phyloP scores from a whole-genome alignment of 2,888 invertebrate species.

The Tetropium fuscum region DNA sequence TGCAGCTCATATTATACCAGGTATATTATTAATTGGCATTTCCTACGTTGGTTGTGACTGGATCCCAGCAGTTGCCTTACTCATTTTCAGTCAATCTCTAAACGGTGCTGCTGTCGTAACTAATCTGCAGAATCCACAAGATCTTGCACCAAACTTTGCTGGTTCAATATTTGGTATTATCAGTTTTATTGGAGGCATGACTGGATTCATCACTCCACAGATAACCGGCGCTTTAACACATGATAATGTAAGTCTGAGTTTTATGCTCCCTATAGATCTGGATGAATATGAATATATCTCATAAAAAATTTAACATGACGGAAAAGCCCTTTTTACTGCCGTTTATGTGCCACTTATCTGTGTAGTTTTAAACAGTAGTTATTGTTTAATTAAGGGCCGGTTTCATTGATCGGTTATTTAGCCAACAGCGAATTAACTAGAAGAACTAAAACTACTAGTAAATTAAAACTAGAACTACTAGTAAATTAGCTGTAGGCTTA shows the following conservation, averaged over 20 bases:
- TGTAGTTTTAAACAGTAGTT: too few species aligned
- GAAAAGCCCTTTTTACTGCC: too few species aligned
- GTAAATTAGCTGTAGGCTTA: too few species aligned
- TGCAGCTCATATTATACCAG: conserved; percentile 70
- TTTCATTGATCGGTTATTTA: too few species aligned
- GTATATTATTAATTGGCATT: conserved; percentile 62
- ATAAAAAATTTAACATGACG: too few species aligned
- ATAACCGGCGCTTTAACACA: conserved; percentile 45
- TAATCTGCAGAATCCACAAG: conserved; percentile 53
- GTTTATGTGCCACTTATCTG: too few species aligned
- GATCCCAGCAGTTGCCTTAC: conserved; percentile 43
- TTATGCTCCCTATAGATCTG: neutral
- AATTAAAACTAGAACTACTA: too few species aligned
- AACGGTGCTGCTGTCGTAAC: conserved; percentile 54
- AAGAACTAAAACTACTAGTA: too few species aligned
- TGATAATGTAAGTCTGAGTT: conserved; percentile 41
- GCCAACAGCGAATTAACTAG: too few species aligned
- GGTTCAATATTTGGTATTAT: conserved; percentile 54
- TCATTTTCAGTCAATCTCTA: conserved; percentile 48
- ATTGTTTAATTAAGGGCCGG: too few species aligned
- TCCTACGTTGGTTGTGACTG: conserved; percentile 44
- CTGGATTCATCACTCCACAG: conserved; percentile 52
- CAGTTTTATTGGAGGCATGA: conserved; percentile 51
- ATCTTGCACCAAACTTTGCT: conserved; percentile 55
- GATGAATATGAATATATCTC: too few species aligned